Base-by-base conservation (phyloP, 2,797 vertebrate species). In the Alca torda region DNA sequence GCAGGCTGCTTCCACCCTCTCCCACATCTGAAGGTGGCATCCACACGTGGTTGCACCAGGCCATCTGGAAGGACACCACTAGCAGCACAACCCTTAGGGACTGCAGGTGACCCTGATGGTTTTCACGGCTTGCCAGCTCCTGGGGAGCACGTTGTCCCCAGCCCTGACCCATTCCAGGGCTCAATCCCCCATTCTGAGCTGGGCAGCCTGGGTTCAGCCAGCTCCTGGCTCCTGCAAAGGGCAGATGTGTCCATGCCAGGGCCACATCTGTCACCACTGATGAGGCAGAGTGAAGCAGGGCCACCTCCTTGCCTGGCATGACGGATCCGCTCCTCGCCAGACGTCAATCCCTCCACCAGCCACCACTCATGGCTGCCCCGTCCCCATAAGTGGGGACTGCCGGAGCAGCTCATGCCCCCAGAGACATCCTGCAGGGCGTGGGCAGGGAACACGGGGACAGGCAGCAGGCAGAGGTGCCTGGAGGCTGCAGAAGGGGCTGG, bases 321-420 rank as follows among this genome's bases (percentile, higher is more conserved):
- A 31, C 2, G 57, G 74, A 87, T 46, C 35, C 15, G 31, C 9
- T 76, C 70, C 74, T 43, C 10, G 2, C 11, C 39, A 72, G 45
- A 63, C 0, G 0, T 31, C 57, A 60, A 35, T 61, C n/a, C 57
- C 35, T 65, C 59, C 50, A 61, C 11, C 57, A 72, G 61, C 12
- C 6, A 5, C 73, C 1, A 2, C 43, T 23, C 6, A 0, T 16
- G 26, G 39, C 67, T 63, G 68, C 56, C 63, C 63, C 3, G 1
- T 16, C 57, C 28, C 51, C 2, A 6, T 59, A 75, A 2, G 31
- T 5, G 11, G 39, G 45, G 50, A 39, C 21, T 81, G 69, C 15
- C 6, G 9, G 57, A 56, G 61, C 56, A 83, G 68, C 64, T 11
- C 3, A 0, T 1, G 18, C 6, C 18, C 26, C 28, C 0, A 1